Base-by-base conservation (phyloP, 2,888 invertebrate genomes). In the Synergus gifuensis region DNA sequence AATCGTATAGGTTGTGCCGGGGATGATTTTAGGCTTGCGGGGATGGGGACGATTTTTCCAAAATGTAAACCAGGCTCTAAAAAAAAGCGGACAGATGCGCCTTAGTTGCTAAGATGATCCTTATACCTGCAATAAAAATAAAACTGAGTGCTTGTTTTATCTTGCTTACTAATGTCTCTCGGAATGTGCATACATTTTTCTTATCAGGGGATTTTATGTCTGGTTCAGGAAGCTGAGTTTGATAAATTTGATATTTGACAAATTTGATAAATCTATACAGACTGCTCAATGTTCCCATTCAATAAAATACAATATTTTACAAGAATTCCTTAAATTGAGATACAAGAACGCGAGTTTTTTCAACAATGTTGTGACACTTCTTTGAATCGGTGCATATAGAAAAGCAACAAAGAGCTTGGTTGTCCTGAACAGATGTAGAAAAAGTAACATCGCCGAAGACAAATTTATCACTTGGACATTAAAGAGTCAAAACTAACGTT, bases 1-100 rank as follows among this genome's bases (percentile, higher is more conserved):
- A 90, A 91, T 90, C 89, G 88, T 81, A 88, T 86, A 85, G 88
- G 82, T 83, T 81, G 86, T 84, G 86, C 67, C 62, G 14, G n/a
- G 36, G 69, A 69, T 69, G 69, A 69, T 69, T 69, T 49, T 54
- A 12, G 16, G 73, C 73, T 49, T 36, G 73, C 54, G 73, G 49
- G 54, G 69, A 69, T 69, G 69, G 46, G 49, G 73, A 73, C 11
- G 36, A 73, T 49, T 73, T 73, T 54, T 73, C 9, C 36, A 73
- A 49, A 73, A 36, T 54, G n/a, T 54, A 54, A 73, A 36, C 36
- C 36, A n/a, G n/a, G n/a, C 49, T 7, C 5, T n/a, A 44, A 44
- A 67, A 73, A 64, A 73, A 73, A 73, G 28, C 54, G 54, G 73
- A 54, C 73, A 73, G 73, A 73, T 73, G 73, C 73, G 16, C 73